Base-by-base conservation (phyloP, 2,113 vertebrate species). In the Cyprinodon variegatus region DNA sequence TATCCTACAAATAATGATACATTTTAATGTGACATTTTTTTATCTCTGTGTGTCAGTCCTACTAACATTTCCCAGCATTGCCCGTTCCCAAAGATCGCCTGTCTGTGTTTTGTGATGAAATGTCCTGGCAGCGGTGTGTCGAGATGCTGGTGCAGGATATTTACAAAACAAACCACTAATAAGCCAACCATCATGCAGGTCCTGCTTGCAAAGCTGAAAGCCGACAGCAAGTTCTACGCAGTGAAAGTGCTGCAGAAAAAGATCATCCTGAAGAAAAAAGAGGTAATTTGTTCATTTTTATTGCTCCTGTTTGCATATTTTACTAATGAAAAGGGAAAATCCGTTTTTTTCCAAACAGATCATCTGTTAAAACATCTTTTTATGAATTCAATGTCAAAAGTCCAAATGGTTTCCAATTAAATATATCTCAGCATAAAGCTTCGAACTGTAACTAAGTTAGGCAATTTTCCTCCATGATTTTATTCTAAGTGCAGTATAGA, bases 241-340 rank as follows among this genome's bases (percentile, higher is more conserved):
- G 96, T 99, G 64, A 99, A 99, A 88, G 98, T 99, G 82, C 92
- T 99, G 81, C 97, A 99, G 90, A 99, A 99, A 93, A 99, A 99
- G 91, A 95, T 96, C 43, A 97, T 99, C 70, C 92, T 99, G 65
- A 98, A 99, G 95, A 97, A 96, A 74, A 98, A 99, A 84, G 98
- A 99, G 97, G 97, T 79, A 43, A 36, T 59, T 15, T 48, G 22
- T 3, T 61, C 15, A 29, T 20, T 45, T 66, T 41, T 1, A 11
- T 38, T 53, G 6, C 20, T 53, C 20, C 7, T 53, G 14, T 57
- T 9, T 20, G 17, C 3, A 57, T 57, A 8, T 57, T 57, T 57
- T 7, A 20, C 50, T 57, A n/a, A n/a, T 57, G 29, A 29, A 29
- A 29, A 29, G 29, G 29, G 29, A 57, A 57, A 57, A 50, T 4